These are phyloP conservation scores for Odontocolon sp. DNA, from an alignment of 2,888 invertebrate genomes.

Conservation along the genomic window DNA sequence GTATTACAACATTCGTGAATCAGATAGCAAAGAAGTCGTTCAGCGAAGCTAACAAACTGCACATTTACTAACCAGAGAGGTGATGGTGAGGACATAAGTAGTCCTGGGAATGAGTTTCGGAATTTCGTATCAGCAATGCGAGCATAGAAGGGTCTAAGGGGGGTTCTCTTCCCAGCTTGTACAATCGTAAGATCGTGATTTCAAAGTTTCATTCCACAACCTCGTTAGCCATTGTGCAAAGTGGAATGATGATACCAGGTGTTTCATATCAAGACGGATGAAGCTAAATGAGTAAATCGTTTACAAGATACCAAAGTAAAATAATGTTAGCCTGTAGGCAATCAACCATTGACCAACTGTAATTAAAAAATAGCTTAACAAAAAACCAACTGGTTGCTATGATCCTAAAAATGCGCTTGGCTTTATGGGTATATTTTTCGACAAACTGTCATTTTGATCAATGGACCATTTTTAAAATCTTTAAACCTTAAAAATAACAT, in stretches of 20 bases:
- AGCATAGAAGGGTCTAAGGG: neutral
- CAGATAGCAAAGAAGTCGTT: constrained; percentile 7
- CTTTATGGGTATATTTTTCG: no score
- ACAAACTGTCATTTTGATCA: no score
- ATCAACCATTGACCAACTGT: no score
- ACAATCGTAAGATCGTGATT: constrained; percentile 23
- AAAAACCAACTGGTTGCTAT: no score
- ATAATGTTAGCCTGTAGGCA: no score
- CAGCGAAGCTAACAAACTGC: neutral
- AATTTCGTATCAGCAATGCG: constrained; percentile 24
- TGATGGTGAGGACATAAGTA: constrained; percentile 32
- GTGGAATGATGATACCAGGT: neutral
- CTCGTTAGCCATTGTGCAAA: constrained; percentile 34
- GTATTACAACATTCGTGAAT: neutral
- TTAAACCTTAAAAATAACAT: no score
- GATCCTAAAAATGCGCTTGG: no score
- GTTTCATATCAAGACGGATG: neutral
- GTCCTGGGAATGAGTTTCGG: constrained; percentile 44
- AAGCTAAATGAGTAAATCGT: neutral
- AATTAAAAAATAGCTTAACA: no score
- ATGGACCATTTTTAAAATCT: no score
- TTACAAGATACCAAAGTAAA: no score
- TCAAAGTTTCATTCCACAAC: constrained; percentile 38
- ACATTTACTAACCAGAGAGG: neutral
- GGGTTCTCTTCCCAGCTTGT: neutral